Evolutionary conservation across 2,797 vertebrate species (phyloP).

Genomic region (Phoeniculus purpureus): DNA sequence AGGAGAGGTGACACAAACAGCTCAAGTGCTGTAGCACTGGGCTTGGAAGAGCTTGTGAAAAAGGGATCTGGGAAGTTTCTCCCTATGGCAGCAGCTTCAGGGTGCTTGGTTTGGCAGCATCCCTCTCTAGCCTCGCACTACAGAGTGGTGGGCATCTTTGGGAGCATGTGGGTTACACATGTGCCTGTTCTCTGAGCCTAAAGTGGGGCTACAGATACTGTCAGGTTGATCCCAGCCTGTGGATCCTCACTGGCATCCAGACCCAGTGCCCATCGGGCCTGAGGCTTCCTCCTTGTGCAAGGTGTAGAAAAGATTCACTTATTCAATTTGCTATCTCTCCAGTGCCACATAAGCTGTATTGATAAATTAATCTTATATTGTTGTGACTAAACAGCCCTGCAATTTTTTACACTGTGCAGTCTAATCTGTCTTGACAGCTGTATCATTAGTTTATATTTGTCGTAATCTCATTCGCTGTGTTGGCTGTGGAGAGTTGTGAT

Average conservation of each 20-base stretch:
- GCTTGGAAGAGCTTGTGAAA: neutral
- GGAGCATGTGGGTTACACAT: accelerated
- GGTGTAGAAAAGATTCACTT: conserved; percentile 58
- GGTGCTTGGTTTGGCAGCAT: neutral
- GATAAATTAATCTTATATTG: conserved; percentile 80
- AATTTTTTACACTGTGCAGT: conserved; percentile 74
- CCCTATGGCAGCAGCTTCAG: neutral
- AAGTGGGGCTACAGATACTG: accelerated
- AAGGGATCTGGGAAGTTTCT: neutral
- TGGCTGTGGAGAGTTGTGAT: conserved; percentile 13
- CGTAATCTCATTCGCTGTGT: conserved; percentile 69
- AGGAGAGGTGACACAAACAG: neutral
- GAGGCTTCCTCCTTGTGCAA: conserved; percentile 11
- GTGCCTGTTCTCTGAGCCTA: accelerated
- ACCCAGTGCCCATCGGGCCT: neutral
- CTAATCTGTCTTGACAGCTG: conserved; percentile 75
- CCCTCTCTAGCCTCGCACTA: neutral
- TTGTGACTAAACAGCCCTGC: conserved; percentile 76
- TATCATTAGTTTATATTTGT: conserved; percentile 76
- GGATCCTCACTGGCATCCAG: neutral
- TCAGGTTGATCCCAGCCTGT: accelerated
- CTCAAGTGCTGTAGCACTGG: accelerated
- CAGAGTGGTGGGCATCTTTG: neutral
- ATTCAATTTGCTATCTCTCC: conserved; percentile 71
- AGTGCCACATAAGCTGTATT: conserved; percentile 72